Evolutionary conservation across 2,113 vertebrate species (phyloP).

Genomic region (Eonycteris spelaea): DNA sequence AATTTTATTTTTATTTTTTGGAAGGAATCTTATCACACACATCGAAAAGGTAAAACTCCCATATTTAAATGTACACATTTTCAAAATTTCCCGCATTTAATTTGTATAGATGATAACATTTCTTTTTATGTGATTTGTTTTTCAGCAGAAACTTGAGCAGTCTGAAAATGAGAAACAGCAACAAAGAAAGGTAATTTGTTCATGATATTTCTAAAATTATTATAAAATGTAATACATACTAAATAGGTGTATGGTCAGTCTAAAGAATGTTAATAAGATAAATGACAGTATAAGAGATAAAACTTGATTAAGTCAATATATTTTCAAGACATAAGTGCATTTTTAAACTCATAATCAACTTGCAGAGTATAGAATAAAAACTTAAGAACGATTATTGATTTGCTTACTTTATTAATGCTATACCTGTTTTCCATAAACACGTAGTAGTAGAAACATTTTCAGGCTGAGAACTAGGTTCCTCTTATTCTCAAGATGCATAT

Average conservation of each 20-base stretch:
- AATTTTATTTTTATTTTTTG: conserved; percentile 21
- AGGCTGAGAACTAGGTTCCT: background rate
- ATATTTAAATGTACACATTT: background rate
- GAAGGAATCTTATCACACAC: background rate
- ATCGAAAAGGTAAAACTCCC: conserved; percentile 42
- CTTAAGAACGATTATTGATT: background rate
- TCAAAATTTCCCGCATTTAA: background rate
- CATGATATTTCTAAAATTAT: background rate
- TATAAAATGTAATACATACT: background rate
- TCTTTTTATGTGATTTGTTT: conserved; percentile 1
- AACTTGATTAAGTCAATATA: background rate
- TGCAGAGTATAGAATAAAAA: background rate
- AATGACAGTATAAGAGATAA: background rate
- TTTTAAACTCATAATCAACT: background rate
- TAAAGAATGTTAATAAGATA: background rate
- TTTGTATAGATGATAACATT: background rate
- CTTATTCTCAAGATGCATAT: background rate
- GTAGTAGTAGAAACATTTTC: background rate
- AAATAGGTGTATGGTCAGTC: background rate
- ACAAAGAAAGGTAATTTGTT: conserved; percentile 54
- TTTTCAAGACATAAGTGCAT: background rate
- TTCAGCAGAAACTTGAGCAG: conserved; percentile 33
- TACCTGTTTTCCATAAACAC: background rate
- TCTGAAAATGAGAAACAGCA: background rate
- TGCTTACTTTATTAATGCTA: background rate